Conservation (phyloP, 2,888 invertebrate species). For the Hirtodrosophila alboralis region DNA sequence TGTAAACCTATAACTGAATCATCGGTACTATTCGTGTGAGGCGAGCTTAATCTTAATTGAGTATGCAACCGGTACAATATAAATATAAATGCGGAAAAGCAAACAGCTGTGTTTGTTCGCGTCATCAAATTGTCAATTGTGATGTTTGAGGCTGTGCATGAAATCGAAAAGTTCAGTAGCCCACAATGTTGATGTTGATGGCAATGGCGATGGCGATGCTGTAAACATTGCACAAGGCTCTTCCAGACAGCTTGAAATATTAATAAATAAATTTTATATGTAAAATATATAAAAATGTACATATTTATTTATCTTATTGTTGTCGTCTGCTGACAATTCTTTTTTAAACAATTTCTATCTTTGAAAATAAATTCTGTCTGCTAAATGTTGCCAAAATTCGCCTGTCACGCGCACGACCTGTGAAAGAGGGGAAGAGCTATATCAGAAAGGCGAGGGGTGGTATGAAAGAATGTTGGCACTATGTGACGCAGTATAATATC, state of each 20-base stretch:
- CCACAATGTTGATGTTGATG: constrained; percentile 16
- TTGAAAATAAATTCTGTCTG: constrained; percentile 33
- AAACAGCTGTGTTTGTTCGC: constrained; percentile 39
- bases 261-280: constrained; percentile 55
- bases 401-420: constrained; percentile 68
- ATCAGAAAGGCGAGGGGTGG: background rate
- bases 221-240: constrained; percentile 36
- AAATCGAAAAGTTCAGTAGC: constrained; percentile 75
- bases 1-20: constrained; percentile 43
- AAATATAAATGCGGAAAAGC: constrained; percentile 69
- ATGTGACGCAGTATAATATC: constrained; percentile 48
- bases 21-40: constrained; percentile 20
- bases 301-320: constrained; percentile 17
- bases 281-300: background rate
- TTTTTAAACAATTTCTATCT: constrained; percentile 30
- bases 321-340: constrained; percentile 5
- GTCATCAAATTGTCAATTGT: constrained; percentile 44
- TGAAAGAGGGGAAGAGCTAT: background rate
- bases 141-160: constrained; percentile 22
- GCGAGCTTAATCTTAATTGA: constrained; percentile 35
- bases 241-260: constrained; percentile 24
- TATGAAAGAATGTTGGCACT: constrained; percentile 17
- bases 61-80: constrained; percentile 20
- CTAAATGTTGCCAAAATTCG: constrained; percentile 65
- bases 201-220: constrained; percentile 14